A percentile compares a stretch with the other conserved stretches of the same genome.
Evolutionary conservation across 2,888 invertebrate species (phyloP).

Genomic region (Chaetoderma sp.): DNA sequence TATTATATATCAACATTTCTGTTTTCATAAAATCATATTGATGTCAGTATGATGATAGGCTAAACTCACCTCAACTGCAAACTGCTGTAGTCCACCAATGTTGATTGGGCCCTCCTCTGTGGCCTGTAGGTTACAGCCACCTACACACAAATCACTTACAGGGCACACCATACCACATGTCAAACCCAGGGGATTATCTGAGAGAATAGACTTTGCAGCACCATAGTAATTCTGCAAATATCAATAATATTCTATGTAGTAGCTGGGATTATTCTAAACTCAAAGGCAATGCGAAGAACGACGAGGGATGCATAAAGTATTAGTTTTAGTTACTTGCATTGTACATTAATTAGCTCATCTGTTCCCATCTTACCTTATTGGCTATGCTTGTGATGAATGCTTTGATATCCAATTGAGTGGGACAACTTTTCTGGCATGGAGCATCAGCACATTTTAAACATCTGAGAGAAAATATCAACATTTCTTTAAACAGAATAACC

Average conservation of each 20-base stretch:
- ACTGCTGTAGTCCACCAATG: conserved; percentile 98
- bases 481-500: background rate
- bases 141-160: conserved; percentile 97
- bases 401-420: conserved; percentile 97
- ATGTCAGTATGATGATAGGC: no score
- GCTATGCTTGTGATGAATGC: conserved; percentile 96
- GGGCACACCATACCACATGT: conserved; percentile 91
- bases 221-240: conserved; percentile 92
- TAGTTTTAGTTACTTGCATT: no score
- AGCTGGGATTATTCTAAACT: no score
- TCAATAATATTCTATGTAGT: background rate
- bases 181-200: conserved; percentile 91
- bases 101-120: conserved; percentile 98
- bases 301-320: no score
- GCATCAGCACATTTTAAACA: conserved; percentile 78
- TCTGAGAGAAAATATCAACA: conserved; percentile 42
- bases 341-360: no score
- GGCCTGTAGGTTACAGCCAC: conserved; percentile 96
- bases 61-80: conserved; percentile 87
- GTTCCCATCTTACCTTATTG: conserved; percentile 79
- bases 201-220: conserved; percentile 92
- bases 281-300: no score
- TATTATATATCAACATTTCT: no score
- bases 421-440: conserved; percentile 98
- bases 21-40: no score